These are phyloP conservation scores for Botia kubotai DNA, from an alignment of 2,797 vertebrate genomes.

Conservation along the genomic window DNA sequence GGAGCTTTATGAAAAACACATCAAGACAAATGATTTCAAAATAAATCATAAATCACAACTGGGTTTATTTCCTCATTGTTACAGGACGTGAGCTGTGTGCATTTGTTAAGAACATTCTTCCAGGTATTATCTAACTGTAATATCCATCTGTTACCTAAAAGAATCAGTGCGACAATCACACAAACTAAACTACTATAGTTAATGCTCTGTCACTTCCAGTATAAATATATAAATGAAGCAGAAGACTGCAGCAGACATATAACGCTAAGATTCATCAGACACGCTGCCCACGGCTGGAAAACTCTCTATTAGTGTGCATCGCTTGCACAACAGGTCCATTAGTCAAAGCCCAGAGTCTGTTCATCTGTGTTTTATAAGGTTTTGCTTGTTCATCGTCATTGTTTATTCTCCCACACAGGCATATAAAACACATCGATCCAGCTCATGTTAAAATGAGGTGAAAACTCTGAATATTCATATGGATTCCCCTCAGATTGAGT, in stretches of 20 bases:
- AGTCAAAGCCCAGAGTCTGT: conserved; percentile 16
- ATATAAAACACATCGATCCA: conserved; percentile 9
- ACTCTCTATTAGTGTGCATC: conserved; percentile 7
- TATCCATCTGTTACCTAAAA: no score
- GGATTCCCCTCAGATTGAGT: background rate
- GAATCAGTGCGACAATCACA: no score
- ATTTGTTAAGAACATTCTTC: no score
- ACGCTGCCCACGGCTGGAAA: background rate
- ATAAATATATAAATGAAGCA: background rate
- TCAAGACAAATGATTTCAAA: no score
- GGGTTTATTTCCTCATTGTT: no score
- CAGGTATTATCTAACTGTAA: no score
- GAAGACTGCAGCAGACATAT: background rate
- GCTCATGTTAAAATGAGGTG: conserved; percentile 7
- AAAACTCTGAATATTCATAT: conserved; percentile 25
- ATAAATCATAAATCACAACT: no score
- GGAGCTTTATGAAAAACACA: no score
- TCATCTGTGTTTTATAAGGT: conserved; percentile 17
- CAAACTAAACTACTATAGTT: no score
- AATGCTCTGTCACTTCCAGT: background rate
- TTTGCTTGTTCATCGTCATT: conserved; percentile 4
- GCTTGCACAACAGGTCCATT: conserved; percentile 36
- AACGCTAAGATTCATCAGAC: background rate
- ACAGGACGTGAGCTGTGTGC: no score
- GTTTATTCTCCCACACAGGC: conserved; percentile 1